phyloP scores from a whole-genome alignment of 2,113 vertebrate species.

The Platichthys stellatus region DNA sequence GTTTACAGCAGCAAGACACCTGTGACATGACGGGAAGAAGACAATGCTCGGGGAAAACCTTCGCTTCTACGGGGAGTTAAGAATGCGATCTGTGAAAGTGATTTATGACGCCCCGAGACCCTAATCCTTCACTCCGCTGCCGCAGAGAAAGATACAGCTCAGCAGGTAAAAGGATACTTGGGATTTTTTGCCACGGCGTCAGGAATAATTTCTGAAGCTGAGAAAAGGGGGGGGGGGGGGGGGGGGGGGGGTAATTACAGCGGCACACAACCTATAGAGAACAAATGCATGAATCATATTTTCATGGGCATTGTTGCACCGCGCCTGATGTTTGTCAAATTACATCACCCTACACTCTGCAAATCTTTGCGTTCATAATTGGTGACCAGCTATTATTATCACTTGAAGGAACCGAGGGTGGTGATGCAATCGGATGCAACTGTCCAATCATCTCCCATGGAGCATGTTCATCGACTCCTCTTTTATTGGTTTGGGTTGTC shows the following conservation, averaged over 20 bases:
- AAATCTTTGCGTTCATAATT: slow-evolving; percentile 44
- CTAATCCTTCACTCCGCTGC: slow-evolving; percentile 40
- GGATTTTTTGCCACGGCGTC: slow-evolving; percentile 7
- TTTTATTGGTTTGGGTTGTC: slow-evolving; percentile 27
- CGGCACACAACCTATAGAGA: slow-evolving; percentile 7
- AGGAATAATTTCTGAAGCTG: slow-evolving; percentile 12
- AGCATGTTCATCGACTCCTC: slow-evolving; percentile 22
- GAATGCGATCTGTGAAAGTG: slow-evolving; percentile 41
- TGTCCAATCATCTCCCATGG: slow-evolving; percentile 38
- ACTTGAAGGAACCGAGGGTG: slow-evolving; percentile 33
- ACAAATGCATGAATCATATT: slow-evolving; percentile 49
- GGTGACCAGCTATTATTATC: slow-evolving; percentile 62
- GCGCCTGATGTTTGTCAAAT: slow-evolving; percentile 51
- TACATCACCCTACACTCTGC: slow-evolving; percentile 31
- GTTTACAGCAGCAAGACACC: slow-evolving; percentile 54
- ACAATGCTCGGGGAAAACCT: slow-evolving; percentile 32
- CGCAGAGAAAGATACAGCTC: slow-evolving; percentile 19
- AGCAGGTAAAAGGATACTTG: slow-evolving; percentile 32
- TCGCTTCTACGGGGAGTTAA: slow-evolving; percentile 11
- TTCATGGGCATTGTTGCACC: slow-evolving; percentile 37
- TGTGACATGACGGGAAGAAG: slow-evolving; percentile 44
- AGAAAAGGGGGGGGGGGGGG: neutral
- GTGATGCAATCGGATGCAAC: slow-evolving; percentile 70
- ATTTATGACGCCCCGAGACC: slow-evolving; percentile 32
- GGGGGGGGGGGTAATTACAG: slow-evolving; percentile 31